A percentile compares a stretch with the other conserved stretches of the same genome.
Evolutionary conservation across 2,113 vertebrate species (phyloP).

Genomic region (Myotis yumanensis): DNA sequence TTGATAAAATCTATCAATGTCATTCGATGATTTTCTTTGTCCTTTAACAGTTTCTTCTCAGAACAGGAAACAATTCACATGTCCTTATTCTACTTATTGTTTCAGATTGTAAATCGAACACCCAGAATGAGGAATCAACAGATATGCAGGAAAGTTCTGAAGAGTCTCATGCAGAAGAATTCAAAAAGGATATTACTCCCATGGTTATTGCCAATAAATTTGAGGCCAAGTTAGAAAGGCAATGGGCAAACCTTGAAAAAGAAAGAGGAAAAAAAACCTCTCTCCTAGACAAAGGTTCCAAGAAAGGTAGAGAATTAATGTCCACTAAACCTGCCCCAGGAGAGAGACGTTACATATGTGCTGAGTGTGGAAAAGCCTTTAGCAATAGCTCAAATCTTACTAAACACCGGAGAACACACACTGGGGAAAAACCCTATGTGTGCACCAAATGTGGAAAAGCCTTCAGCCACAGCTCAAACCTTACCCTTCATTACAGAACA

Average conservation of each 20-base stretch:
- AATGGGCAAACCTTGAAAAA: slow-evolving; percentile 58
- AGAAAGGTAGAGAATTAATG: slow-evolving; percentile 50
- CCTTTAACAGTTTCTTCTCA: neutral
- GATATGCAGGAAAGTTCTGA: slow-evolving; percentile 57
- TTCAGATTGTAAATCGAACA: slow-evolving; percentile 64
- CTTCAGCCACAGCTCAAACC: slow-evolving; percentile 78
- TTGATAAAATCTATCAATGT: neutral
- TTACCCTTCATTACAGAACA: slow-evolving; percentile 77
- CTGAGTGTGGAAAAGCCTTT: slow-evolving; percentile 79
- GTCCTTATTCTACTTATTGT: slow-evolving; percentile 15
- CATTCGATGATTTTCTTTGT: neutral
- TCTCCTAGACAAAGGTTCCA: slow-evolving; percentile 49
- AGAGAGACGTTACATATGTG: slow-evolving; percentile 75
- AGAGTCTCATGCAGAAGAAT: slow-evolving; percentile 57
- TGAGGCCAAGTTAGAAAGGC: slow-evolving; percentile 69
- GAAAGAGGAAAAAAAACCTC: slow-evolving; percentile 61
- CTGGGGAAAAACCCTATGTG: slow-evolving; percentile 78
- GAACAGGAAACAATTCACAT: neutral
- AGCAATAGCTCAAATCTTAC: slow-evolving; percentile 78
- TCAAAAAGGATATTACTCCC: slow-evolving; percentile 47
- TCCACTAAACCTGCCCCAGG: slow-evolving; percentile 79
- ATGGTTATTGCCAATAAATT: slow-evolving; percentile 43
- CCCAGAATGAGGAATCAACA: slow-evolving; percentile 54
- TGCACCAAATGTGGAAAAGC: slow-evolving; percentile 82
- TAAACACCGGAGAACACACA: slow-evolving; percentile 77